Evolutionary conservation across 2,113 vertebrate genomes (phyloP), one percentile per base, ranked within the genome.

Genomic region (Cynocephalus volans): DNA sequence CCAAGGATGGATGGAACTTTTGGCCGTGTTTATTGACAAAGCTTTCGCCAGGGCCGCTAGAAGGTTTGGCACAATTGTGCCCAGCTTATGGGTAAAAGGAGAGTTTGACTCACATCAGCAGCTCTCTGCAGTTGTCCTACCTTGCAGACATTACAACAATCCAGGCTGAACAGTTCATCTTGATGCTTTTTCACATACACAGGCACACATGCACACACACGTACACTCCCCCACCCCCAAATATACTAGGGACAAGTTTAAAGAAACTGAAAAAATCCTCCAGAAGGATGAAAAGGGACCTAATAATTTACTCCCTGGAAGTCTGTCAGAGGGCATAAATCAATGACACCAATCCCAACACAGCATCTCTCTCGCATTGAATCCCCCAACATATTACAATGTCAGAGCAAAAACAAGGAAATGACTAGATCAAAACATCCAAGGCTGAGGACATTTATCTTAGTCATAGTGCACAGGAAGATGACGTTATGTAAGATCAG

Each of bases 381-480:
- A 76, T 60, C 67, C 58, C 64, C 56, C 60, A 79, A 48, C 89
- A 88, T 92, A 75, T 96, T 95, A 96, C 90, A 41, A 31, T 95
- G 93, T 88, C 56, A 93, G 92, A 92, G 62, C 60, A 72, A 77
- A 98, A 97, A 48, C 73, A 93, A 93, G 88, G 85, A 98, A 97
- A 88, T 72, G 80, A 60, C 86, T 92, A 14, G 88, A 79, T 94
- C 88, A 87, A 93, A 98, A 95, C 6, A n/a, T 28, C 92, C 58
- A 64, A 82, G 56, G 33, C 64, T 18, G 13, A 45, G 50, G 41
- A 60, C 87, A 95, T 96, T 89, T 41, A 1, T 96, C 98, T 97
- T 97, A 90, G 94, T 96, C 95, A 77, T 96, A 92, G 88, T 77
- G 3, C 86, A 89, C 84, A 75, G 50, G 67, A 92, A 97, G 83